Percentiles rank a stretch among this genome's conserved stretches.
These are phyloP conservation scores for Melanchra persicariae DNA, from an alignment of 2,888 invertebrate species.

Conservation along the genomic window DNA sequence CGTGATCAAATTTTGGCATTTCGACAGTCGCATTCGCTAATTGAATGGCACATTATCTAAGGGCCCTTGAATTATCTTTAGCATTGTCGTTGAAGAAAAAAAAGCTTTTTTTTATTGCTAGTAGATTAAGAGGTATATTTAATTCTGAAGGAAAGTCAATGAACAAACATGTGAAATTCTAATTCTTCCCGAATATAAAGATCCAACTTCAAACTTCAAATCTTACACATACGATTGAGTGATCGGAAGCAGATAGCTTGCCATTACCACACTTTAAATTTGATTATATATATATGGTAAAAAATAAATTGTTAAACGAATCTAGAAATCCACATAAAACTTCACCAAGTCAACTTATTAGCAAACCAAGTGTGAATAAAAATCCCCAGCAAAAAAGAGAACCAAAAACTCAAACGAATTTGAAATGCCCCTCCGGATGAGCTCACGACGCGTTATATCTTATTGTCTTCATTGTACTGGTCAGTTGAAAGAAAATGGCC, in stretches of 20 bases:
- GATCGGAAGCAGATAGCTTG: not conserved
- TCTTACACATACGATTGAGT: no score
- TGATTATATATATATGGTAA: no score
- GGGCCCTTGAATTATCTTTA: no score
- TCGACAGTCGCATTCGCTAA: no score
- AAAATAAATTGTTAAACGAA: not conserved
- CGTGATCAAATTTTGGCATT: no score
- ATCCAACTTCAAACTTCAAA: no score
- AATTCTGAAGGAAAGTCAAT: no score
- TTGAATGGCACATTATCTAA: not conserved
- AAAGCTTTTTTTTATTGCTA: no score
- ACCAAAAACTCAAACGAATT: conserved; percentile 44
- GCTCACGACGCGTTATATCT: conserved; percentile 80
- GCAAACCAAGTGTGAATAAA: conserved; percentile 21
- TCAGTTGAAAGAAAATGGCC: conserved; percentile 87
- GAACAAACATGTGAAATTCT: no score
- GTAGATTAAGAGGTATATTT: no score
- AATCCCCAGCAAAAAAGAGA: not conserved
- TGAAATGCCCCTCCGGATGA: conserved; percentile 82
- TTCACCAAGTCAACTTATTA: not conserved
- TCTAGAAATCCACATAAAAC: not conserved
- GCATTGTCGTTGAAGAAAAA: no score
- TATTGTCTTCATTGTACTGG: conserved; percentile 89
- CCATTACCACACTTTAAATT: not conserved
- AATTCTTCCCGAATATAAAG: no score